Percentiles rank a stretch among this genome's conserved stretches.
These are phyloP conservation scores for Platorchestia sp. DNA, from an alignment of 1,140 invertebrate genomes.

Conservation along the genomic window DNA sequence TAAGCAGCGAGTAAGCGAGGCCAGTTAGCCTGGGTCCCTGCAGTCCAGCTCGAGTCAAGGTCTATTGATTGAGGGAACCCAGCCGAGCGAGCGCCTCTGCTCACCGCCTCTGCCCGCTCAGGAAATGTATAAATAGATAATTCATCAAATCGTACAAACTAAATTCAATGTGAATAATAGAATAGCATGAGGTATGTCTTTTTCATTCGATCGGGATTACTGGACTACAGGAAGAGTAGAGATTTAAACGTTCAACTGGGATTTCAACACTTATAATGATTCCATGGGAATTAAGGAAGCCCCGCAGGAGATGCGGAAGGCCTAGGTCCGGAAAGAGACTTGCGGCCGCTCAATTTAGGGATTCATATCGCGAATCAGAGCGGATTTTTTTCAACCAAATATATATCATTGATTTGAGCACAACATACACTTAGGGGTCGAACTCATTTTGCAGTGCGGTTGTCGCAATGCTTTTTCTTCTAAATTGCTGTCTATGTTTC, in stretches of 20 bases:
- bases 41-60: conserved; percentile 17
- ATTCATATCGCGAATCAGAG: neutral
- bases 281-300: neutral
- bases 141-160: neutral
- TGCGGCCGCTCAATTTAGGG: neutral
- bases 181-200: neutral
- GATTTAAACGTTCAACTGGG: neutral
- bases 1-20: neutral
- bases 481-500: too few species aligned
- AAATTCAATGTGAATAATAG: neutral
- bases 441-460: too few species aligned
- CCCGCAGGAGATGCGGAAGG: neutral
- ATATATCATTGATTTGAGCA: neutral
- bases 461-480: too few species aligned
- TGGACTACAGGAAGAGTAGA: neutral
- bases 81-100: neutral
- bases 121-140: neutral
- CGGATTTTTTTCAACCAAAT: neutral
- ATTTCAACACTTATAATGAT: neutral
- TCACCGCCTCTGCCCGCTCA: neutral
- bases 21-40: neutral
- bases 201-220: neutral
- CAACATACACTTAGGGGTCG: too few species aligned
- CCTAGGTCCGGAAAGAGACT: neutral
- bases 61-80: conserved; percentile 37